phyloP scores from a whole-genome alignment of 2,113 vertebrate genomes.

The Anguilla japonica region DNA sequence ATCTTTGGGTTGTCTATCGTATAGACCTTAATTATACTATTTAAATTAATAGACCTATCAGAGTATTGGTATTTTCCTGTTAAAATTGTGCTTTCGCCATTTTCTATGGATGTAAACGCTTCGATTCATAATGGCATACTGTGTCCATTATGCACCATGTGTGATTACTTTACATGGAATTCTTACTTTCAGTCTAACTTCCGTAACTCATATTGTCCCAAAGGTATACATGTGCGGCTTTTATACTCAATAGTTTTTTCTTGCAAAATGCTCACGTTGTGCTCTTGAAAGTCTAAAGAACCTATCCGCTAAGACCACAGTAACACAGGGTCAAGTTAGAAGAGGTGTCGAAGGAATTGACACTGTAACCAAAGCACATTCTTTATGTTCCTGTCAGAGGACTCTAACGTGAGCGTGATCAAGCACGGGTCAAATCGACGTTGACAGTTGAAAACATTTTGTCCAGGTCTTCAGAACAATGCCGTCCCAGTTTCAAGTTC shows the following conservation, averaged over 20 bases:
- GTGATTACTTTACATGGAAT: not conserved
- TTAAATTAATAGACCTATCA: too few species aligned
- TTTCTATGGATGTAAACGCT: not conserved
- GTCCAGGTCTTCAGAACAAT: constrained; percentile 42
- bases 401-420: constrained; percentile 1
- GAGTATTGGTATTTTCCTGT: not conserved
- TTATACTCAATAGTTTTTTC: not conserved
- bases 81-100: not conserved
- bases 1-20: too few species aligned
- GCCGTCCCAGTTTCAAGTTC: constrained; percentile 76
- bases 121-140: not conserved
- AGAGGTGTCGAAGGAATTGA: not conserved
- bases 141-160: not conserved
- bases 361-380: constrained; percentile 1
- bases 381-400: constrained; percentile 1
- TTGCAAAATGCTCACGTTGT: not conserved
- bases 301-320: not conserved
- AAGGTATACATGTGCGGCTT: not conserved
- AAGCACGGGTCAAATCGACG: not conserved
- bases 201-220: not conserved
- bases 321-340: not conserved
- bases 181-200: not conserved
- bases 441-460: constrained; percentile 48
- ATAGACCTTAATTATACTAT: too few species aligned
- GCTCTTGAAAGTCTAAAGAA: not conserved